phyloP scores from a whole-genome alignment of 1,140 invertebrate genomes.

The Conus ventricosus region DNA sequence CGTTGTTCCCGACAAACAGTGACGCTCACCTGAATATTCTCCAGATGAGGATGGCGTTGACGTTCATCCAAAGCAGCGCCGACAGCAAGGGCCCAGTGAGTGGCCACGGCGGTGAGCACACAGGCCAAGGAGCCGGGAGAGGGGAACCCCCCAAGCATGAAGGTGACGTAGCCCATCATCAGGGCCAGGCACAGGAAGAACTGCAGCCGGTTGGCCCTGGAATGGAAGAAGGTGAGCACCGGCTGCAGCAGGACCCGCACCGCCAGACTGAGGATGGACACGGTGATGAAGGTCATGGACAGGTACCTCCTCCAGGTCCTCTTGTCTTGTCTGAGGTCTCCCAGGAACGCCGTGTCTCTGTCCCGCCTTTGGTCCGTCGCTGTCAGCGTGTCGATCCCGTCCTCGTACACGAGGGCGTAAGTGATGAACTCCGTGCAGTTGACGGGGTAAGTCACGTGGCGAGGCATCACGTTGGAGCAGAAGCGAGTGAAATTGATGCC shows the following conservation, averaged over 20 bases:
- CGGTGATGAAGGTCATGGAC: neutral
- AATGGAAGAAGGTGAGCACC: conserved; percentile 2
- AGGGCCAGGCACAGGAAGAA: conserved; percentile 22
- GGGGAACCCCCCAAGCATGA: neutral
- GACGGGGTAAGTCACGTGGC: neutral
- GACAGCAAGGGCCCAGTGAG: conserved; percentile 27
- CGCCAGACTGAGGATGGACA: neutral
- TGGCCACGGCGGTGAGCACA: neutral
- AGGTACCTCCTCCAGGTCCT: neutral
- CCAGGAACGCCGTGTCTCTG: neutral
- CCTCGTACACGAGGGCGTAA: neutral
- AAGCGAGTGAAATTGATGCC: neutral
- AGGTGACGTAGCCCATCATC: neutral
- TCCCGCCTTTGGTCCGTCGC: neutral
- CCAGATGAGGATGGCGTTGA: conserved; percentile 28
- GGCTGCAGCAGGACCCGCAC: neutral
- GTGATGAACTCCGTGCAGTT: neutral
- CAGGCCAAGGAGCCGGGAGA: neutral
- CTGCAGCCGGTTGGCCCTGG: neutral
- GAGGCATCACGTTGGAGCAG: neutral
- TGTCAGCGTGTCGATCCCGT: neutral
- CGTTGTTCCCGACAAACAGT: no score
- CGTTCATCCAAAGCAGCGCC: conserved; percentile 25
- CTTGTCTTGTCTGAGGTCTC: neutral
- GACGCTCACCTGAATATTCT: neutral